phyloP scores from a whole-genome alignment of 2,888 invertebrate genomes.

The Phengaris arion region DNA sequence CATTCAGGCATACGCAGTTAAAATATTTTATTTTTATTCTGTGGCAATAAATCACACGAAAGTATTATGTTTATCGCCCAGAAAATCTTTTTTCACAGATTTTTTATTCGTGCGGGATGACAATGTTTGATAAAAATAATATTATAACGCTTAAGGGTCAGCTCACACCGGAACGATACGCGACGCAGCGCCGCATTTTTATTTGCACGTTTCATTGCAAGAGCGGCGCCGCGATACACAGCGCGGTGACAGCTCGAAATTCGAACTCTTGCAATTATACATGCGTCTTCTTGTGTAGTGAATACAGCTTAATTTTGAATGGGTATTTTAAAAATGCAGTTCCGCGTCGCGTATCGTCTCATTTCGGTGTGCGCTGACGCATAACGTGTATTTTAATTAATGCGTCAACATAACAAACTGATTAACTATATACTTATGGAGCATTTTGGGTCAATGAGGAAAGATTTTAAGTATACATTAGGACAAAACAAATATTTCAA shows the following conservation, averaged over 20 bases:
- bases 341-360: too few species aligned
- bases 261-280: too few species aligned
- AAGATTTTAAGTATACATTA: not conserved
- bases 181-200: too few species aligned
- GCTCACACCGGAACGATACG: too few species aligned
- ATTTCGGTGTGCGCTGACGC: too few species aligned
- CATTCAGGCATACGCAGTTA: not conserved
- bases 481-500: conserved; percentile 5
- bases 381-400: not conserved
- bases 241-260: too few species aligned
- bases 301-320: too few species aligned
- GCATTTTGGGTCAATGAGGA: not conserved
- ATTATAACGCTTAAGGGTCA: too few species aligned
- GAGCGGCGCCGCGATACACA: too few species aligned
- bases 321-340: too few species aligned
- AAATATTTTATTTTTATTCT: not conserved
- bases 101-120: not conserved
- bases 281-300: too few species aligned
- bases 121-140: not conserved
- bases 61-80: conserved; percentile 2
- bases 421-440: not conserved
- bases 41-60: not conserved
- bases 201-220: too few species aligned
- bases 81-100: not conserved
- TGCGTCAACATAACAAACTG: not conserved